Conservation (phyloP, 2,797 vertebrate species). For the Lagodon rhomboides region DNA sequence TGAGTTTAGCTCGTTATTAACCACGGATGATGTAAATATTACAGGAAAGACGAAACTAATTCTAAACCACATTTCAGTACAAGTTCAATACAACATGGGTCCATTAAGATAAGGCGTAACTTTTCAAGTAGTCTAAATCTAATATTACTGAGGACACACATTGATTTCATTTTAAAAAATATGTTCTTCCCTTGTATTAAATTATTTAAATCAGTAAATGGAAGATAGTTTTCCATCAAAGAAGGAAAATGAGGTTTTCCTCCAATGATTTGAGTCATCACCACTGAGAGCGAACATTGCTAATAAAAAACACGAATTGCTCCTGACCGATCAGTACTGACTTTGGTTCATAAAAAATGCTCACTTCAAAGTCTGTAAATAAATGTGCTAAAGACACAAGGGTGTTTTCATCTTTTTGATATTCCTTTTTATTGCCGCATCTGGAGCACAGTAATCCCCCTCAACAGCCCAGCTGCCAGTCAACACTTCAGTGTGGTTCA, state of each 20-base stretch:
- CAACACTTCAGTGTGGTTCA: slow-evolving; percentile 39
- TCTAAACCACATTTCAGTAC: too few relatives aligned
- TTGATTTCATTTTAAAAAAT: background rate
- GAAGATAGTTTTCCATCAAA: background rate
- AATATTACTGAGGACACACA: background rate
- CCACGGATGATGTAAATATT: too few relatives aligned
- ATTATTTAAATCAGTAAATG: background rate
- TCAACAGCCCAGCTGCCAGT: slow-evolving; percentile 51
- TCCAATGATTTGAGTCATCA: background rate
- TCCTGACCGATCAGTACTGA: background rate
- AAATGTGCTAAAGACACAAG: slow-evolving; percentile 13
- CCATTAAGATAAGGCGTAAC: background rate
- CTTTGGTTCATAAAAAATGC: background rate
- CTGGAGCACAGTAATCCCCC: slow-evolving; percentile 29
- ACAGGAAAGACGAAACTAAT: too few relatives aligned
- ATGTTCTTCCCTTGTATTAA: background rate
- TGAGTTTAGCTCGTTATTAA: too few relatives aligned
- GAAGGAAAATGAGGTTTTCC: background rate
- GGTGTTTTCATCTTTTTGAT: slow-evolving; percentile 42
- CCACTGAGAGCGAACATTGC: background rate
- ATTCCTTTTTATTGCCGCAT: slow-evolving; percentile 39
- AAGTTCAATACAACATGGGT: too few relatives aligned
- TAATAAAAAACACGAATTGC: background rate
- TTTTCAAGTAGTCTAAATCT: background rate
- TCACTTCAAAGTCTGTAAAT: slow-evolving; percentile 30